These are phyloP conservation scores for Apantesis nais DNA, from an alignment of 2,888 invertebrate genomes.

Conservation along the genomic window DNA sequence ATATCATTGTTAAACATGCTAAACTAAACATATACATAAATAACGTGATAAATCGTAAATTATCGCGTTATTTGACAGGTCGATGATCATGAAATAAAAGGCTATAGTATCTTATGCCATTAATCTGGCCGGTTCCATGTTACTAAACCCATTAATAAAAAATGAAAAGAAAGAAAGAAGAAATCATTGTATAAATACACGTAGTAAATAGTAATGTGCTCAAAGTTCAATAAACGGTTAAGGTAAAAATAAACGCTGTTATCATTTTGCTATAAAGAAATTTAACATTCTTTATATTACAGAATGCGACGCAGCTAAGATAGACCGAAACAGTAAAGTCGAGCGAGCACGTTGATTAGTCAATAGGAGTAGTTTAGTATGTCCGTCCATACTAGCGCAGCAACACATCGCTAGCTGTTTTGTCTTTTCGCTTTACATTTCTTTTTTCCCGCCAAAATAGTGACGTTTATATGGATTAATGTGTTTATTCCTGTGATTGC, in stretches of 20 bases:
- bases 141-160: not conserved
- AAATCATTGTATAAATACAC: not conserved
- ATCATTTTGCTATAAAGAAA: conserved; percentile 43
- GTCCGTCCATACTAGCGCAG: conserved; percentile 27
- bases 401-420: conserved; percentile 35
- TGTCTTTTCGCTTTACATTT: conserved; percentile 29
- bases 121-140: not conserved
- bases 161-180: not conserved
- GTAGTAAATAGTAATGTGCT: not conserved
- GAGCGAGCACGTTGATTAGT: conserved; percentile 38
- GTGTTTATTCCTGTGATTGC: conserved; percentile 44
- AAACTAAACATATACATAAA: not conserved
- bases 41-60: too few relatives aligned
- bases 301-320: conserved; percentile 30
- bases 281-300: conserved; percentile 28
- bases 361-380: conserved; percentile 37
- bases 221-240: conserved; percentile 6
- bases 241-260: conserved; percentile 20
- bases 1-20: too few relatives aligned
- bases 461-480: conserved; percentile 33
- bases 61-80: not conserved
- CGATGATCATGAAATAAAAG: not conserved
- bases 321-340: conserved; percentile 30
- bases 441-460: conserved; percentile 57
- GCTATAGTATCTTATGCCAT: not conserved